Percentiles rank a stretch among this genome's conserved stretches.
Conservation (phyloP, 2,888 invertebrate species). For the Malthinus flaveolus region DNA sequence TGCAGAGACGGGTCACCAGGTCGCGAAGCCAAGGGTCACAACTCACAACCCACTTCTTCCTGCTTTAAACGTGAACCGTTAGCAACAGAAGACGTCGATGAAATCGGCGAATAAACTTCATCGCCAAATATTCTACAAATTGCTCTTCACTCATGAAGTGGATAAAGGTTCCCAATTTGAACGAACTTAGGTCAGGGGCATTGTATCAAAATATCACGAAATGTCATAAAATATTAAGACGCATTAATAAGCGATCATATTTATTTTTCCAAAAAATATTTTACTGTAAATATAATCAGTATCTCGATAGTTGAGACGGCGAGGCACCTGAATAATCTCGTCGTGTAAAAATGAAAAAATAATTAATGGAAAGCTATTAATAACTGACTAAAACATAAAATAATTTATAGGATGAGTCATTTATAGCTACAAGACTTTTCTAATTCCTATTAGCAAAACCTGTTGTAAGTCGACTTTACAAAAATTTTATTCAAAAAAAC, state of each 20-base stretch:
- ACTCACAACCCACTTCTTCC: slow-evolving; percentile 29
- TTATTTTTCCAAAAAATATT: neutral
- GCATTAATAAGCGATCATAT: neutral
- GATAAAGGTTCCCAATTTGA: slow-evolving; percentile 19
- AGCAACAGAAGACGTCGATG: slow-evolving; percentile 23
- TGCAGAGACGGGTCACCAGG: slow-evolving; percentile 28
- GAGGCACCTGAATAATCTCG: slow-evolving; percentile 3
- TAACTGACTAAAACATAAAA: slow-evolving; percentile 13
- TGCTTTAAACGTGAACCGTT: slow-evolving; percentile 20
- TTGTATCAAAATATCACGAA: neutral
- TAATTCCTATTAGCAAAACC: slow-evolving; percentile 5
- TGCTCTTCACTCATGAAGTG: no score
- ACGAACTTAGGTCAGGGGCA: neutral
- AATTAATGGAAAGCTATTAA: slow-evolving; percentile 6
- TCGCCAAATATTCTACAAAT: no score
- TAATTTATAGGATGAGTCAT: slow-evolving; percentile 11
- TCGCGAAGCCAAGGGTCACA: slow-evolving; percentile 26
- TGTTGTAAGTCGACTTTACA: neutral
- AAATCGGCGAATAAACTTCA: slow-evolving; percentile 16
- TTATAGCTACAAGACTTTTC: slow-evolving; percentile 6
- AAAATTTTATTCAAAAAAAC: neutral
- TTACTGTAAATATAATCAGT: neutral
- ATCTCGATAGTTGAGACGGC: neutral
- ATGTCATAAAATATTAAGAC: neutral
- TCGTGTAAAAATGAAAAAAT: slow-evolving; percentile 4